These are phyloP conservation scores for Dermochelys coriacea DNA, from an alignment of 2,797 vertebrate genomes.

Conservation along the genomic window DNA sequence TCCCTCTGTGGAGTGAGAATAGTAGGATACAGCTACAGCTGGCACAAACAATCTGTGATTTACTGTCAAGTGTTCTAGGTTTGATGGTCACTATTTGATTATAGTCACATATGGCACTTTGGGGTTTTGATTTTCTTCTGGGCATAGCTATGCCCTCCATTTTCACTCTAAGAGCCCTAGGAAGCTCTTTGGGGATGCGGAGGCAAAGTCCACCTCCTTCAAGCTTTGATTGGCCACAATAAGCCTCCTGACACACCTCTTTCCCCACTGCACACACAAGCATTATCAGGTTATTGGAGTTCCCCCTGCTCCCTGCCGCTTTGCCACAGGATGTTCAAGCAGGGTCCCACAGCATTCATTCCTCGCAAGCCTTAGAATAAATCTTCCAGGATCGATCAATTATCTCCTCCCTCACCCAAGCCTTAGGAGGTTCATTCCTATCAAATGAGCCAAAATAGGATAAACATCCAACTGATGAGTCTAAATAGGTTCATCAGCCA, in stretches of 20 bases:
- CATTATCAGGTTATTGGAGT: background rate
- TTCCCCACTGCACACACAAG: background rate
- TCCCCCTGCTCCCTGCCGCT: no score
- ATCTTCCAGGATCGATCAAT: background rate
- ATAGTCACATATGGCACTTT: accelerated
- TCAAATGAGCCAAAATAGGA: background rate
- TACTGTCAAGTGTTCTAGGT: background rate
- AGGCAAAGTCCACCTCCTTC: background rate
- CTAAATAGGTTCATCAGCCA: background rate
- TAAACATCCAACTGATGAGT: background rate
- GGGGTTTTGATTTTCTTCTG: background rate
- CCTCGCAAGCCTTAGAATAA: background rate
- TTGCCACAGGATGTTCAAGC: background rate
- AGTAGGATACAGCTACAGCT: background rate
- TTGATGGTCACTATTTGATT: background rate
- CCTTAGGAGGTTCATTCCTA: background rate
- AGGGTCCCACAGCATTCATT: background rate
- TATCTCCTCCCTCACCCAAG: background rate
- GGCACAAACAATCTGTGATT: background rate
- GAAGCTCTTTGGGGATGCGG: background rate
- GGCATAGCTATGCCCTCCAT: background rate
- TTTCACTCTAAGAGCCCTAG: accelerated
- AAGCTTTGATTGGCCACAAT: background rate
- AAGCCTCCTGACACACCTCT: background rate
- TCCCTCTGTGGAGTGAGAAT: background rate